A percentile compares a stretch with the other conserved stretches of the same genome.
Conservation (phyloP, 2,888 invertebrate species). For the Synanthedon vespiformis region DNA sequence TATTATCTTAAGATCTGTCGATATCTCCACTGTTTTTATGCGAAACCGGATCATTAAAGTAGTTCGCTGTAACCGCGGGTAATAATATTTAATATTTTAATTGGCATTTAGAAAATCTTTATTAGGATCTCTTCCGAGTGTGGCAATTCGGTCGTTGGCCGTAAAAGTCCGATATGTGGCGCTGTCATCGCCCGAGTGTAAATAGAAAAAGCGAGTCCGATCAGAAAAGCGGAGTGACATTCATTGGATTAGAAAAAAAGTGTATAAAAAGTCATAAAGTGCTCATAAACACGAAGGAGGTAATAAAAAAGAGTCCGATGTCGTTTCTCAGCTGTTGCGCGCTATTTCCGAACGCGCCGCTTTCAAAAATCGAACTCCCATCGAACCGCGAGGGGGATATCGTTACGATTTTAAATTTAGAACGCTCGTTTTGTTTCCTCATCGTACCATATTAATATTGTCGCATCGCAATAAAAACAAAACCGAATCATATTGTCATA, state of each 20-base stretch:
- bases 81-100: neutral
- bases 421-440: conserved; percentile 13
- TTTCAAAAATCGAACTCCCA: conserved; percentile 61
- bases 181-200: conserved; percentile 35
- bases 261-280: conserved; percentile 67
- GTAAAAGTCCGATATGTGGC: conserved; percentile 30
- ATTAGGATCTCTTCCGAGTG: neutral
- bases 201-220: conserved; percentile 49
- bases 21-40: conserved; percentile 14
- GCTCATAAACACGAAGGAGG: conserved; percentile 67
- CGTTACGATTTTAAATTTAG: conserved; percentile 51
- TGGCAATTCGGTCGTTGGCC: conserved; percentile 1
- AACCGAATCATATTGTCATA: neutral
- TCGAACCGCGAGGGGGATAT: conserved; percentile 51
- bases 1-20: conserved; percentile 15
- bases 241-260: conserved; percentile 56
- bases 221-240: conserved; percentile 46
- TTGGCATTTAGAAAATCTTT: neutral
- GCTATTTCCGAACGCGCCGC: conserved; percentile 59
- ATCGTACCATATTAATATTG: neutral
- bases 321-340: conserved; percentile 67
- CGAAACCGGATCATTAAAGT: conserved; percentile 6
- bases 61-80: neutral
- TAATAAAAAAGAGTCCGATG: conserved; percentile 61
- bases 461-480: too few species aligned